Evolutionary conservation across 2,113 vertebrate genomes (phyloP), one percentile per base, ranked within the genome.

Genomic region (Megalops atlanticus): DNA sequence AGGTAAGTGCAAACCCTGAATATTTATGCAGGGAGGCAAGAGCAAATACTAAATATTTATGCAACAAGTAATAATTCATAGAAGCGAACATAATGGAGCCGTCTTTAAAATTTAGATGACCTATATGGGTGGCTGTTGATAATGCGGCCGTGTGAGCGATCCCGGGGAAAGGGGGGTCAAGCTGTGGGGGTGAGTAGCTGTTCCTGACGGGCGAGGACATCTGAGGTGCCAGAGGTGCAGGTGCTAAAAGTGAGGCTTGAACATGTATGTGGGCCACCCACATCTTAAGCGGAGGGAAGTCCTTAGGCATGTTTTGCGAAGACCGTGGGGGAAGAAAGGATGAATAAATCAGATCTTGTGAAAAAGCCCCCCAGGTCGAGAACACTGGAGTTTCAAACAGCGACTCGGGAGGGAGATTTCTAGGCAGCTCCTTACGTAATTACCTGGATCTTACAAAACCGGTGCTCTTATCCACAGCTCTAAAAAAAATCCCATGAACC

Each of bases 61-160:
- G 58, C 31, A 6, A 24, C n/a, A 10, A 64, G 58, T 64, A 64
- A 64, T 64, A 18, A 64, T 64, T 64, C 24, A 64, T 64, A 31
- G n/a, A 64, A 31, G 58, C 6, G 8, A 21, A 64, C 58, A 64
- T 64, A 58, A 64, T 64, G 58, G 58, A 64, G 31, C 58, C 4
- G 31, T 64, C n/a, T 27, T 64, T 64, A 64, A 64, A 64, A 64
- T 64, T 64, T 64, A 64, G n/a, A 64, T 64, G 58, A 64, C 58
- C 58, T 8, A 11, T 64, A 64, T 64, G n/a, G 24, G 2, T 64
- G n/a, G 58, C n/a, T 64, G 58, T 10, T 64, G 12, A 10, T 64
- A 64, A 64, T 64, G 58, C 7, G n/a, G 10, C 58, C 24, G n/a
- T 64, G 58, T 11, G 3, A 31, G 10, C 24, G 24, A 31, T 64